Base-by-base conservation (phyloP, 2,797 vertebrate genomes). In the Neostethus bicornis region DNA sequence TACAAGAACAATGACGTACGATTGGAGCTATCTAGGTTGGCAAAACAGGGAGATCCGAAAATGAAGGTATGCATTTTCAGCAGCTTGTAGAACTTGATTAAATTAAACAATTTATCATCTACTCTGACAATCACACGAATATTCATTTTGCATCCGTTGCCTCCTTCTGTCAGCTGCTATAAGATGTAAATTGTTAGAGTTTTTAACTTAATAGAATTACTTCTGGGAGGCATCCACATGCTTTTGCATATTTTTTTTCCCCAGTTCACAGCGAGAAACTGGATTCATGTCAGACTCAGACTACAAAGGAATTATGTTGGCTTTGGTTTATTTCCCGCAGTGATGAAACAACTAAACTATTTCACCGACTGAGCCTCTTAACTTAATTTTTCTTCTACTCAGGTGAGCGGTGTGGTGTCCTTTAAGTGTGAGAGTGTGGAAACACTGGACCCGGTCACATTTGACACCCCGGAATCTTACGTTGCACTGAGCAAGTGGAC, bases 1-100 rank as follows among this genome's bases (percentile, higher is more conserved):
- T 99, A 99, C 88, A 99, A 99, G 92, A 99, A 99, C 90, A 99
- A 98, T 1, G 97, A 99, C 51, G 96, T 98, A 58, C 93, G 96
- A 53, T 87, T 99, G 86, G 97, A 99, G 81, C 89, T 99, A 71
- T 99, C 97, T 64, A 92, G 96, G 70, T 93, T 99, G 82, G 96
- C 97, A 73, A 98, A 98, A 77, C 94, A 96, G 90, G 96, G 95
- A 50, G 96, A 98, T 83, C 92, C 94, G 48, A 99, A 99, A 84
- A 99, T 99, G 96, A 98, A 98, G 92, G 89, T 89, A 68, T 28
- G 64, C 2, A 13, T 53, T 58, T 67, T 50, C 20, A 65, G 23
- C 48, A 50, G 39, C 44, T 38, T 35, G 32, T 58, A 51, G 29
- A 57, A 29, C 39, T 48, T 20, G 39, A 73, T 48, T 66, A 66